Evolutionary conservation across 2,113 vertebrate genomes (phyloP).

Genomic region (Dromiciops gliroides): DNA sequence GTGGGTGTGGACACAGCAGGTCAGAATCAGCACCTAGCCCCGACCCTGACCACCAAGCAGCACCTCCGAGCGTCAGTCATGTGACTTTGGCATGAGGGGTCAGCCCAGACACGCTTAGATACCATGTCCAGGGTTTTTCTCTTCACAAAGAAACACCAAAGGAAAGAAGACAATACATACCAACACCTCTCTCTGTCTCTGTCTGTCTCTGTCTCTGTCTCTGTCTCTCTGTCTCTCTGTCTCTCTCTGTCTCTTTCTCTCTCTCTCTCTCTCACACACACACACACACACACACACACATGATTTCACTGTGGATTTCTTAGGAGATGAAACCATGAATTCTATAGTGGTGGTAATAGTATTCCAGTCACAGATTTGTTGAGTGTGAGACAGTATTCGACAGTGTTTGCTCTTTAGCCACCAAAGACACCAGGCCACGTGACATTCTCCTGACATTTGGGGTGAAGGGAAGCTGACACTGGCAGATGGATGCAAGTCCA

Average conservation of each 20-base stretch:
- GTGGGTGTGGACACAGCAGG: too few relatives aligned
- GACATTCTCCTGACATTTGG: neutral
- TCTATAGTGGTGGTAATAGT: too few relatives aligned
- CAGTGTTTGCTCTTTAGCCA: neutral
- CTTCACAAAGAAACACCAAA: neutral
- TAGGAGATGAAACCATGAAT: neutral
- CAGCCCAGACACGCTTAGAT: neutral
- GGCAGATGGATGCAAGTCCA: neutral
- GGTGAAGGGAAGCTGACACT: neutral
- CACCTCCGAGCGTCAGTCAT: neutral
- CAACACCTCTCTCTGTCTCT: too few relatives aligned
- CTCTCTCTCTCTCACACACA: too few relatives aligned
- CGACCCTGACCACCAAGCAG: neutral
- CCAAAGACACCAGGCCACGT: neutral
- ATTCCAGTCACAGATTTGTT: neutral
- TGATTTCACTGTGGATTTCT: neutral
- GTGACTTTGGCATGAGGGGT: neutral
- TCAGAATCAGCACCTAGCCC: neutral
- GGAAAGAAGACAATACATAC: rapidly evolving
- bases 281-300: rapidly evolving
- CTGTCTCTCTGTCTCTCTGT: too few relatives aligned
- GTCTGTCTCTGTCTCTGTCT: too few relatives aligned
- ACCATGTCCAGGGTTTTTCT: neutral
- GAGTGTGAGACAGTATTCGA: neutral
- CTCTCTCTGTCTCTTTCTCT: too few relatives aligned